Conservation (phyloP, 2,888 invertebrate genomes). For the Aspidapion aeneum region DNA sequence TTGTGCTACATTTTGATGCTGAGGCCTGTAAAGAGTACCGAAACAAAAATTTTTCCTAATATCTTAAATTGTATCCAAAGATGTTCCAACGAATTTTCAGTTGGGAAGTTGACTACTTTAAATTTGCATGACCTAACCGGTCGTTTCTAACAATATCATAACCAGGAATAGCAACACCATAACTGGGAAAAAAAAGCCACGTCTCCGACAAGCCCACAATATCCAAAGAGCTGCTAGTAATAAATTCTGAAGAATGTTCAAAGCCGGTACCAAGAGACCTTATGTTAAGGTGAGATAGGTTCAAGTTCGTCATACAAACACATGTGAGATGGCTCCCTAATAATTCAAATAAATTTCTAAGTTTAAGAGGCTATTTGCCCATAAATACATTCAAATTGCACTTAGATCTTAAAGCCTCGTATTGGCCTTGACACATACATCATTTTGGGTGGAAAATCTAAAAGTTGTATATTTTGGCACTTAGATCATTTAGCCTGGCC, state of each 20-base stretch:
- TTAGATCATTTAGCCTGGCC: too few species aligned
- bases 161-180: not conserved
- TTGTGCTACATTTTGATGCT: not conserved
- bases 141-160: not conserved
- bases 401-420: too few species aligned
- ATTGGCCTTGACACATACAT: too few species aligned
- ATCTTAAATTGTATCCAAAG: not conserved
- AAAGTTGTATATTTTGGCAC: too few species aligned
- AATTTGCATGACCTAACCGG: not conserved
- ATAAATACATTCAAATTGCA: too few species aligned
- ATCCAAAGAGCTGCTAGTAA: not conserved
- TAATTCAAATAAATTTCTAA: too few species aligned
- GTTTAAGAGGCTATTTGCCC: too few species aligned
- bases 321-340: too few species aligned
- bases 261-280: not conserved
- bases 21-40: constrained; percentile 1
- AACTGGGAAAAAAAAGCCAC: not conserved
- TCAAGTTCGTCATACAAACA: too few species aligned
- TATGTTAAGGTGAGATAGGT: not conserved
- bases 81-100: not conserved
- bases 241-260: not conserved
- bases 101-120: not conserved
- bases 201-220: not conserved
- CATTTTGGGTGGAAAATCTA: too few species aligned
- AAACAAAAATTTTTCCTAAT: not conserved